Percentiles rank a stretch among this genome's conserved stretches.
Evolutionary conservation across 2,113 vertebrate species (phyloP).

Genomic region (Condylura cristata): DNA sequence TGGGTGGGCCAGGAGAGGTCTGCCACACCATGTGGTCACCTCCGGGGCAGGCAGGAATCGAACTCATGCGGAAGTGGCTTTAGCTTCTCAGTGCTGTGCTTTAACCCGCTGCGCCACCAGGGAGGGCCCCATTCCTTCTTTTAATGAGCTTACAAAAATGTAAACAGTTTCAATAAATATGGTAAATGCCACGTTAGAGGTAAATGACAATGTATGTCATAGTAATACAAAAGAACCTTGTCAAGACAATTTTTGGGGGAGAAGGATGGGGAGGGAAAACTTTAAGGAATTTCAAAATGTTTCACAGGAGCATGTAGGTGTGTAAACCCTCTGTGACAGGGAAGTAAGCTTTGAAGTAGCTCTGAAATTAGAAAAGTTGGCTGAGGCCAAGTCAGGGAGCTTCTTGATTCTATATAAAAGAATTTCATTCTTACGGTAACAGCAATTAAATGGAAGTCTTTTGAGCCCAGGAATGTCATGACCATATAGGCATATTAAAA

Average conservation of each 20-base stretch:
- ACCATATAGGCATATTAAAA: background rate
- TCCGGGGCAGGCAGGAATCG: too few species aligned
- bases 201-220: background rate
- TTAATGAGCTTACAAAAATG: slow-evolving; percentile 23
- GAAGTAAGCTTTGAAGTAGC: background rate
- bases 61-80: too few species aligned
- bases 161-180: slow-evolving; percentile 13
- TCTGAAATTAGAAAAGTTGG: background rate
- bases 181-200: background rate
- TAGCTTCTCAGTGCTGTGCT: too few species aligned
- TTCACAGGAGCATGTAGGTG: background rate
- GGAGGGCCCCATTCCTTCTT: background rate
- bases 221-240: background rate
- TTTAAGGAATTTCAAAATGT: background rate
- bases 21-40: too few species aligned
- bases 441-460: background rate
- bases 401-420: background rate
- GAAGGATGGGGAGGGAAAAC: background rate
- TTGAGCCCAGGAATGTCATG: background rate
- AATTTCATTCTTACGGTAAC: background rate
- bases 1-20: too few species aligned
- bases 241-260: background rate
- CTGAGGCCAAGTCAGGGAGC: background rate
- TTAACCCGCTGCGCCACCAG: too few species aligned
- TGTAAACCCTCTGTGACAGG: background rate